Percentiles rank a stretch among this genome's conserved stretches.
Conservation (phyloP, 2,797 vertebrate species). For the Nothura maculosa region DNA sequence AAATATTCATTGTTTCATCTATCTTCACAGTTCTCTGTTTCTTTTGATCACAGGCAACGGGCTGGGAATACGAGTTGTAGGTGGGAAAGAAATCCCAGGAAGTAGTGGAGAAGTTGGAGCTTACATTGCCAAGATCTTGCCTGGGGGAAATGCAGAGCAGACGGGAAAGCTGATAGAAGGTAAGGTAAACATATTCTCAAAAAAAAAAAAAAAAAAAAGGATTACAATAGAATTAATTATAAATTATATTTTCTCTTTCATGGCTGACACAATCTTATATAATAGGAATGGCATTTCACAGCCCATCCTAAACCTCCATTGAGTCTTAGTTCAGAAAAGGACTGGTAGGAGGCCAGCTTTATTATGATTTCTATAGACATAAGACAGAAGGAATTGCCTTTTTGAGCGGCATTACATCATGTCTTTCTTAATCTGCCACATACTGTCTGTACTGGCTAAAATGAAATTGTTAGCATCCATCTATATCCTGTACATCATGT, state of each 20-base stretch:
- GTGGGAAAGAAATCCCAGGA: conserved; percentile 97
- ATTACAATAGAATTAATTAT: background rate
- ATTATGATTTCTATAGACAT: background rate
- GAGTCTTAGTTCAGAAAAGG: background rate
- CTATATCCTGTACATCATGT: background rate
- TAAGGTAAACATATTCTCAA: conserved; percentile 77
- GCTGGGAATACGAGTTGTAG: conserved; percentile 94
- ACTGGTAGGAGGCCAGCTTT: background rate
- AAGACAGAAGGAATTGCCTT: background rate
- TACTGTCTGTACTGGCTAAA: background rate
- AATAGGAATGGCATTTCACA: background rate
- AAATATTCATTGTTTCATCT: conserved; percentile 22
- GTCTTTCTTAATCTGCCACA: background rate
- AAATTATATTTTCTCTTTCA: background rate
- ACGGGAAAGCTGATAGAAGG: conserved; percentile 92
- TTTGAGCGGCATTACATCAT: background rate
- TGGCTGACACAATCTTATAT: background rate
- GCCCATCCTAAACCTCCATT: background rate
- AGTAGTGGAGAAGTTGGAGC: conserved; percentile 93
- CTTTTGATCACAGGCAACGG: conserved; percentile 82
- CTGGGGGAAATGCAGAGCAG: conserved; percentile 93
- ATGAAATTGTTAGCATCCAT: background rate
- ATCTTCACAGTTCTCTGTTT: conserved; percentile 9
- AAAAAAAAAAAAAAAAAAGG: background rate
- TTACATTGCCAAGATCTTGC: conserved; percentile 94